Base-by-base conservation (phyloP, 2,888 invertebrate species). In the Nomada flava region DNA sequence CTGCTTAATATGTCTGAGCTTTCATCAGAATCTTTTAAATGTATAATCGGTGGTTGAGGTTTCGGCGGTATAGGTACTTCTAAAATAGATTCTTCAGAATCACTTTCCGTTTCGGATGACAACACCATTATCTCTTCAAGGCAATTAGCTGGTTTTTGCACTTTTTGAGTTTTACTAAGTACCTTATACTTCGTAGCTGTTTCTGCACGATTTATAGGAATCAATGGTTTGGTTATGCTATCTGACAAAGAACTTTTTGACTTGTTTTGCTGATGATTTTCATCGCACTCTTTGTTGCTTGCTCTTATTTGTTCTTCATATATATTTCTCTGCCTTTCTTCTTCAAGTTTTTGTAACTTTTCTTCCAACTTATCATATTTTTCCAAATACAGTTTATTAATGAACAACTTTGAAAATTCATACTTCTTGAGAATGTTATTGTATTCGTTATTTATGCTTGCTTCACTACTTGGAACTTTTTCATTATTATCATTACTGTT, bases 21-120 rank as follows among this genome's bases (percentile, higher is more conserved):
- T 5, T 90, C 88, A 20, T 91, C 91, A 0, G 91, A 91, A 78
- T 93, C 92, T 10, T 89, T 83, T 47, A 93, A 83, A 71, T 91
- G 84, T 65, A 93, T 92, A 18, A 93, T 29, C 13, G 85, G 89
- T 26, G 93, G 93, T 20, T 81, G 65, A 13, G 92, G 91, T 81
- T 93, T 93, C 3, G 92, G 93, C 4, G 93, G 91, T 36, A 93
- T 85, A 13, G 93, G 93, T 60, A 93, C 90, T 86, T 93, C 93
- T 36, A 89, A 88, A 76, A 93, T 92, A 2, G 93, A 93, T 47
- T 90, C 89, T 20, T 92, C 90, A 0, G 92, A 92, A 29, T 91
- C 91, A 2, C 90, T 91, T 23, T 76, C 81, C 4, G 74, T 71
- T 0, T 83, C 82, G 0, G 72, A 63, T 1, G 47, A 62, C 23